A percentile compares a stretch with the other conserved stretches of the same genome.
These are phyloP conservation scores for Dryoscopus gambensis DNA, from an alignment of 2,113 vertebrate genomes.

Conservation along the genomic window DNA sequence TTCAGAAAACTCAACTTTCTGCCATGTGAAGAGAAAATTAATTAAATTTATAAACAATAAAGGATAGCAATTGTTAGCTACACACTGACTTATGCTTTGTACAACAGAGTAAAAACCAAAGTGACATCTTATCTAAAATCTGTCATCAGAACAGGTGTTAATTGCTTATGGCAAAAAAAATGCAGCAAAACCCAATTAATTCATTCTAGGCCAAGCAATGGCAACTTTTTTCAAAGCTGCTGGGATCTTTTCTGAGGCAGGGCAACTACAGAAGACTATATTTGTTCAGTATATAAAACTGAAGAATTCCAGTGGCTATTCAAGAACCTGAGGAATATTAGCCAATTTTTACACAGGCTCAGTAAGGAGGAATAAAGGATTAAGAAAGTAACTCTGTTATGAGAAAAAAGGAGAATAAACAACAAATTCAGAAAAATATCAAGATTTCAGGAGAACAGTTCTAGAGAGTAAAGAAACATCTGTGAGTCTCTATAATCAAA, in stretches of 20 bases:
- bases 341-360: neutral
- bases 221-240: neutral
- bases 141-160: neutral
- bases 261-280: neutral
- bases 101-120: neutral
- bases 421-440: neutral
- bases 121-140: neutral
- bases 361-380: neutral
- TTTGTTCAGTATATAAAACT: neutral
- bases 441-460: neutral
- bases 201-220: neutral
- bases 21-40: neutral
- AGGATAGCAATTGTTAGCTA: neutral
- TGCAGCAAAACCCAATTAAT: neutral
- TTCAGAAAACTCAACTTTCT: conserved; percentile 37
- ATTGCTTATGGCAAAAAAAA: neutral
- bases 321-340: neutral
- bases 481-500: neutral
- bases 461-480: neutral
- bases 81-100: neutral
- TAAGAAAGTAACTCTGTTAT: neutral
- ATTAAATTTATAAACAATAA: neutral
- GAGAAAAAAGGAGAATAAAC: neutral
- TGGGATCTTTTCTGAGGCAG: neutral
- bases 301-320: neutral